These are phyloP conservation scores for Tetranychus urticae DNA, from an alignment of 1,140 invertebrate genomes.

Conservation along the genomic window DNA sequence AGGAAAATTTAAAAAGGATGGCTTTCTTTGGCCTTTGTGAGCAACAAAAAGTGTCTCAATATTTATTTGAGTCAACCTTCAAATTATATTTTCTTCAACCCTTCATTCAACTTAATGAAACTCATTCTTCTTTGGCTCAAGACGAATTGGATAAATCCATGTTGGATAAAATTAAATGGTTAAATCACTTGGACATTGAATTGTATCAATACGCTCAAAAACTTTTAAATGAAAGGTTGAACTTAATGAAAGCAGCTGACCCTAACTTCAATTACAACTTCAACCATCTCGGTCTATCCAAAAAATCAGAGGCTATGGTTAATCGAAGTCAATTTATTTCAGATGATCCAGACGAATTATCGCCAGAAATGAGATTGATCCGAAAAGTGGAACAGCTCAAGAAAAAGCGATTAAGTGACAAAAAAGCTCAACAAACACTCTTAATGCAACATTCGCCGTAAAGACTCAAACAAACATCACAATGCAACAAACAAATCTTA, in stretches of 20 bases:
- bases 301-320: no score
- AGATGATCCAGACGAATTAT: no score
- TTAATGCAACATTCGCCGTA: no score
- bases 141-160: constrained; percentile 42
- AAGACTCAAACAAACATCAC: no score
- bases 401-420: no score
- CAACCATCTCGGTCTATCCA: constrained; percentile 8
- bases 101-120: constrained; percentile 71
- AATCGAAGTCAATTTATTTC: no score
- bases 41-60: constrained; percentile 76
- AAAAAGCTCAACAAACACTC: no score
- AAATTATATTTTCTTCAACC: constrained; percentile 63
- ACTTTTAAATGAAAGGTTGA: constrained; percentile 58
- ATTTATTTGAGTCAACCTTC: constrained; percentile 93
- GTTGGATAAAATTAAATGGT: constrained; percentile 41
- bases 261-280: constrained; percentile 8
- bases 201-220: constrained; percentile 79
- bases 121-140: constrained; percentile 48
- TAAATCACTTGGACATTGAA: constrained; percentile 74
- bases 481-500: no score
- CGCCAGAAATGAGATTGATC: no score
- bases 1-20: constrained; percentile 76
- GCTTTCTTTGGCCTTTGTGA: constrained; percentile 93
- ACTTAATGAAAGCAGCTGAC: constrained; percentile 17
- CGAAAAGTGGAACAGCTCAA: no score